phyloP scores from a whole-genome alignment of 2,113 vertebrate genomes.

The Oncorhynchus keta region DNA sequence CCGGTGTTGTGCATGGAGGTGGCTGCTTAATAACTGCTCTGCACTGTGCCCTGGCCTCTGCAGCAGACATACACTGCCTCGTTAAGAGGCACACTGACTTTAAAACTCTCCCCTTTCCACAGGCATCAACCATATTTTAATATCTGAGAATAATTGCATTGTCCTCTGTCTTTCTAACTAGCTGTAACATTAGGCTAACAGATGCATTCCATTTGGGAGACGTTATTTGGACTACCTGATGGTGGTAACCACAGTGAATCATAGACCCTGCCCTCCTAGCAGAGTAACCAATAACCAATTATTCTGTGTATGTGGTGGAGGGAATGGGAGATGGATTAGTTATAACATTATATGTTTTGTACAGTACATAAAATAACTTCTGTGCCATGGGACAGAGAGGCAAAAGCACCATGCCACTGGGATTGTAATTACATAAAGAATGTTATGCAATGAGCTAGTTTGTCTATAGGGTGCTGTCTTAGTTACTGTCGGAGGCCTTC shows the following conservation, averaged over 20 bases:
- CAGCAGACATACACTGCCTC: neutral
- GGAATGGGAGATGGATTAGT: conserved; percentile 41
- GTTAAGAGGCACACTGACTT: neutral
- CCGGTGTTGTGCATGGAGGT: conserved; percentile 27
- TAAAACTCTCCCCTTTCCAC: conserved; percentile 12
- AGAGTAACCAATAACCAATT: conserved; percentile 50
- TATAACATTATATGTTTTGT: conserved; percentile 34
- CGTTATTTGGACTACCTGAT: conserved; percentile 41
- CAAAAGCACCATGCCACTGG: conserved; percentile 55
- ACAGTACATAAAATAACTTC: conserved; percentile 57
- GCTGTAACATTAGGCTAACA: conserved; percentile 37
- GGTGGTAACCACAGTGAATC: conserved; percentile 32
- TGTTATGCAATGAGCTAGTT: conserved; percentile 47
- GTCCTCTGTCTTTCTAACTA: neutral
- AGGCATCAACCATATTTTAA: conserved; percentile 26
- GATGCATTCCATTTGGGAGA: conserved; percentile 45
- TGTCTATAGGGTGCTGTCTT: conserved; percentile 36
- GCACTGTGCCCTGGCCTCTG: conserved; percentile 23
- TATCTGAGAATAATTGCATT: conserved; percentile 33
- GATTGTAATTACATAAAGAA: conserved; percentile 57
- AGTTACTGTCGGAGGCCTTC: conserved; percentile 3
- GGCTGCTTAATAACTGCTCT: conserved; percentile 44
- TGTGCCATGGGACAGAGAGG: conserved; percentile 47
- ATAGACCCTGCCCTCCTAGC: conserved; percentile 33
- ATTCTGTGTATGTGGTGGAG: conserved; percentile 5